These are phyloP conservation scores for Halesus radiatus DNA, from an alignment of 1,140 invertebrate species.

Conservation along the genomic window DNA sequence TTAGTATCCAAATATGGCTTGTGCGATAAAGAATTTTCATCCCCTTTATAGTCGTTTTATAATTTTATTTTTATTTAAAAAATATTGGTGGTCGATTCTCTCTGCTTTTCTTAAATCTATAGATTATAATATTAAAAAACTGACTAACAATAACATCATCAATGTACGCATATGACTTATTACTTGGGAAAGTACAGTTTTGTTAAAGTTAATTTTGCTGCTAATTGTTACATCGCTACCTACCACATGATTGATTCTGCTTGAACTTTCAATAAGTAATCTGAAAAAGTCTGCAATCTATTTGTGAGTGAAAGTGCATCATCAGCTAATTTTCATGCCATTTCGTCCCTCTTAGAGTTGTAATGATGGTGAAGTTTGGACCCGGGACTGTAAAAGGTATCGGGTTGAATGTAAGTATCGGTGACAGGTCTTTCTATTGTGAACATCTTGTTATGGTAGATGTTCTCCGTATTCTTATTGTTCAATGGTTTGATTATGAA, in stretches of 20 bases:
- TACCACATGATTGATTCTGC: constrained; percentile 70
- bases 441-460: constrained; percentile 64
- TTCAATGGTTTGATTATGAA: constrained; percentile 63
- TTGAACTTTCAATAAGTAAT: constrained; percentile 67
- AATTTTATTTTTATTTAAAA: too few relatives aligned
- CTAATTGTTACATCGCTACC: neutral
- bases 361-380: constrained; percentile 67
- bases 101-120: neutral
- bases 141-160: too few relatives aligned
- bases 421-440: constrained; percentile 63
- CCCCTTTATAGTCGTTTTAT: too few relatives aligned
- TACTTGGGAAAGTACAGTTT: too few relatives aligned
- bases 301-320: constrained; percentile 70
- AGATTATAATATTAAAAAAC: constrained; percentile 24
- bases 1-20: too few relatives aligned
- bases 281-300: constrained; percentile 68
- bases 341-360: constrained; percentile 65
- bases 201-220: too few relatives aligned
- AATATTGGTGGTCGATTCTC: too few relatives aligned
- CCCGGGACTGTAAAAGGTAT: constrained; percentile 68
- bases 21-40: too few relatives aligned
- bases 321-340: constrained; percentile 70
- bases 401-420: constrained; percentile 67
- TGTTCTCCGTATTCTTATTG: constrained; percentile 63
- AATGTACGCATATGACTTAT: too few relatives aligned